Base-by-base conservation (phyloP, 2,797 vertebrate genomes). In the Notoglanidium macrostoma region DNA sequence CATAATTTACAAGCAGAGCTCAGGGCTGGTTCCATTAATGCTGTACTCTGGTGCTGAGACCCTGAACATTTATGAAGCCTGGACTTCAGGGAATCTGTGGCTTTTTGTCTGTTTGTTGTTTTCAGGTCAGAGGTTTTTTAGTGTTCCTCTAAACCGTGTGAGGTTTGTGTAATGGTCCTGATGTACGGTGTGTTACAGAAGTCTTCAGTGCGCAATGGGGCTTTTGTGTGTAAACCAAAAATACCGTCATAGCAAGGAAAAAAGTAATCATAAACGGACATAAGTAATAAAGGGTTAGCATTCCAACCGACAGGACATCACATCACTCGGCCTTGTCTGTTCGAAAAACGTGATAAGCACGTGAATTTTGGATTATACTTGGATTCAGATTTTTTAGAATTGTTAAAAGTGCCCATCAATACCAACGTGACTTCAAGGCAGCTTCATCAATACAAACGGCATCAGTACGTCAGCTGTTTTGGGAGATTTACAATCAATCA, bases 1-100 rank as follows among this genome's bases (percentile, higher is more conserved):
- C 93, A 96, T 96, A 95, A 96, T 96, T 96, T 92, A 96, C 92
- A 84, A 93, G 92, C 73, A 92, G 92, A 92, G 94, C 92, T 94
- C 93, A 93, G 87, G 92, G 86, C 90, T 90, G 89, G 63, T 65
- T 94, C 94, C 93, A 92, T 94, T 95, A 95, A 95, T 92, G 93
- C 93, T 93, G 92, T 92, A 90, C 90, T 94, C 92, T 92, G 81
- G 88, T 93, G 87, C 90, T 89, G 90, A 92, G 92, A 89, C 87
- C 86, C 87, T 90, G 77, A 87, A 89, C 90, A 89, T 91, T 91
- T 90, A 89, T 51, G 84, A 44, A 88, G 81, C 59, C 2, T 79
- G 86, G 90, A 89, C 91, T 90, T 90, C 81, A 81, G 91, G 88
- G 89, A 89, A 82, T 80, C 85, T 46, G 63, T 26, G 55, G 85